Conservation (phyloP, 2,113 vertebrate genomes). For the Paracyprichromis sp. region DNA sequence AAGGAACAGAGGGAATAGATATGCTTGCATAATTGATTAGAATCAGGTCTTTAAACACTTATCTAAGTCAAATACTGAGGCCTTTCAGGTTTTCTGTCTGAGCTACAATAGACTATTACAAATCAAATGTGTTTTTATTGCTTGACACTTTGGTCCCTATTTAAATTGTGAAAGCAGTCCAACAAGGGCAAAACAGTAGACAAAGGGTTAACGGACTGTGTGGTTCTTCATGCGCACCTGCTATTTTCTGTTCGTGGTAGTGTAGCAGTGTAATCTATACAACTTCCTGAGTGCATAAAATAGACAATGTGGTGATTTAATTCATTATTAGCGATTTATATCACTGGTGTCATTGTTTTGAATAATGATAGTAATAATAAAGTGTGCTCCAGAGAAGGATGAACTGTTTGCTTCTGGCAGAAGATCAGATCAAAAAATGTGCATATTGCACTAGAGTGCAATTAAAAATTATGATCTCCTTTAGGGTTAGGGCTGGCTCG, state of each 20-base stretch:
- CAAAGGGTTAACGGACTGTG: neutral
- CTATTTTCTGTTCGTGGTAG: neutral
- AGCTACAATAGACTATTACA: neutral
- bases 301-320: neutral
- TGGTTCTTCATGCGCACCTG: neutral
- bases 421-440: neutral
- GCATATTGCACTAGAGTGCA: neutral
- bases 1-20: conserved; percentile 53
- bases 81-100: conserved; percentile 1
- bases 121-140: neutral
- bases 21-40: conserved; percentile 71
- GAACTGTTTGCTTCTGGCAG: neutral
- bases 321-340: neutral
- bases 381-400: neutral
- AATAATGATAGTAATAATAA: neutral
- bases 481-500: neutral
- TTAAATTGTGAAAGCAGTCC: neutral
- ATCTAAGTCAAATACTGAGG: conserved; percentile 36
- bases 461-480: neutral
- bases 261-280: neutral
- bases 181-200: neutral
- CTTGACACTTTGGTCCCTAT: neutral
- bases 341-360: neutral
- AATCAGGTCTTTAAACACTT: conserved; percentile 66
- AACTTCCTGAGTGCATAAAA: neutral